phyloP scores from a whole-genome alignment of 1,140 invertebrate species.

The Episyrphus balteatus region DNA sequence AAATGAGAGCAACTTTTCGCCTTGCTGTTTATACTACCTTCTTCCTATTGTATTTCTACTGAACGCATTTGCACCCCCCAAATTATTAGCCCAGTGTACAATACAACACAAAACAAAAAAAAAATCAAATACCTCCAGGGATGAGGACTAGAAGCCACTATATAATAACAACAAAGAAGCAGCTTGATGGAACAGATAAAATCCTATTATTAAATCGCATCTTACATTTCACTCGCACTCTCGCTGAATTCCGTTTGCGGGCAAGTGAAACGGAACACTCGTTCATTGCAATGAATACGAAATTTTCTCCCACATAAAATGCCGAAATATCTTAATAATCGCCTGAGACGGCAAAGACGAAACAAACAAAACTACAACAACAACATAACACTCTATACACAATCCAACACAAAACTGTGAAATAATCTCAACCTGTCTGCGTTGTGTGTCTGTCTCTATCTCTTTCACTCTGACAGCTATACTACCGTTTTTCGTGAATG shows the following conservation, averaged over 20 bases:
- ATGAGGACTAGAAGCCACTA: no score
- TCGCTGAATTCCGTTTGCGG: slow-evolving; percentile 16
- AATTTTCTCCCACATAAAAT: slow-evolving; percentile 9
- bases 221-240: slow-evolving; percentile 24
- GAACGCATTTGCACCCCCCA: no score
- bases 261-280: slow-evolving; percentile 35
- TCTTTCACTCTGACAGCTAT: slow-evolving; percentile 10
- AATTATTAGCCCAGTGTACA: no score
- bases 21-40: no score
- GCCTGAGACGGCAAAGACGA: no score
- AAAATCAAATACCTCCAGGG: no score
- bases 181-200: slow-evolving; percentile 37
- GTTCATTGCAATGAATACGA: slow-evolving; percentile 38
- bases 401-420: not conserved
- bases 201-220: slow-evolving; percentile 36
- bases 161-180: no score
- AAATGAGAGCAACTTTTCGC: no score
- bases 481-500: not conserved
- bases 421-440: not conserved
- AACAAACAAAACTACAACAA: not conserved
- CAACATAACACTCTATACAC: not conserved
- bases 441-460: not conserved
- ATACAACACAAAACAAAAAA: no score
- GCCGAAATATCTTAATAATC: no score
- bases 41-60: no score